A percentile compares a stretch with the other conserved stretches of the same genome.
These are phyloP conservation scores for Zapornia atra DNA, from an alignment of 2,113 vertebrate genomes.

Conservation along the genomic window DNA sequence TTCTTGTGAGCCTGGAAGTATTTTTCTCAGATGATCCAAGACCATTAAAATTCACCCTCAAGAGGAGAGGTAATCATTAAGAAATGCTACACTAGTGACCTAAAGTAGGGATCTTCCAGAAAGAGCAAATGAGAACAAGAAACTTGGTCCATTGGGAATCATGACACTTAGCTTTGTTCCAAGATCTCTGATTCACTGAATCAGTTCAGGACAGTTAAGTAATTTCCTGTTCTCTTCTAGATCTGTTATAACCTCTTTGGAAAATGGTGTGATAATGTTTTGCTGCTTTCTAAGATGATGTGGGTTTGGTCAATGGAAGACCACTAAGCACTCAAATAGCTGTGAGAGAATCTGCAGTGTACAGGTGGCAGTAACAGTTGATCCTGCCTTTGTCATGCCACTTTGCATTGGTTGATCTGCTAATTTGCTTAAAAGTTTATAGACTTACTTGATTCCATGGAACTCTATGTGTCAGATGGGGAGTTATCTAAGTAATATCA, in stretches of 20 bases:
- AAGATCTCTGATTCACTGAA: neutral
- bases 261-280: neutral
- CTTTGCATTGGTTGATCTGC: neutral
- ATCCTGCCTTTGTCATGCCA: neutral
- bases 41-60: neutral
- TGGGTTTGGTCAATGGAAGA: neutral
- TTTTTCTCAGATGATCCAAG: neutral
- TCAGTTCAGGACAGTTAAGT: neutral
- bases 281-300: neutral
- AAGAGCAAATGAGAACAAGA: neutral
- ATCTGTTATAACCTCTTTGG: neutral
- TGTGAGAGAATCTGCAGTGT: neutral
- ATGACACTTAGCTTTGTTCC: neutral
- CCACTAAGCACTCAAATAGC: neutral
- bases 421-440: neutral
- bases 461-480: rapidly evolving
- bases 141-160: neutral
- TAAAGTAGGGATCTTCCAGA: neutral
- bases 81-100: neutral
- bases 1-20: neutral
- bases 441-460: neutral
- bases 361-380: neutral
- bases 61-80: neutral
- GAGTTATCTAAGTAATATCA: neutral
- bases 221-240: neutral